Base-by-base conservation (phyloP, 2,888 invertebrate species). In the Drosophila mettleri region DNA sequence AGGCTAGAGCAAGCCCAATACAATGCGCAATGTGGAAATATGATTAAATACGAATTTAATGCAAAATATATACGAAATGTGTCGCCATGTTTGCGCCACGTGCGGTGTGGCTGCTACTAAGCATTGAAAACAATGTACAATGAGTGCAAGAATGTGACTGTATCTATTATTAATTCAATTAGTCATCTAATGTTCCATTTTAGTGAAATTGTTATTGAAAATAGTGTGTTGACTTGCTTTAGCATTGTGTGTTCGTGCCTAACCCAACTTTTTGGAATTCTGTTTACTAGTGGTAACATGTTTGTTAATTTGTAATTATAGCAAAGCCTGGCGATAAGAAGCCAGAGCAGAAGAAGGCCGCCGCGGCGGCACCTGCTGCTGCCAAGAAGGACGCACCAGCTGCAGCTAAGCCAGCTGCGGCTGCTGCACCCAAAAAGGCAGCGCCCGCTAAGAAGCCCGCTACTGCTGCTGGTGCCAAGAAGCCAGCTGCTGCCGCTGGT, bases 321-420 rank as follows among this genome's bases (percentile, higher is more conserved):
- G 93, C 94, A 55, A 94, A 94, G 89, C 93, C 94, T 88, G 92
- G 92, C 78, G 95, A 94, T 89, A 95, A 93, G 91, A 94, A 93
- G 91, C 93, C 84, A 69, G 92, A 92, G 74, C 93, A 93, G 73
- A 93, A 94, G 77, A 84, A 84, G 82, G 49, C 81, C 46, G 86
- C 92, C 54, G 86, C 93, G 27, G 85, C 91, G 39, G 83, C 91
- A 27, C 80, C 92, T 22, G 86, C 94, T 55, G 76, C 93, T 93
- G 72, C 92, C 93, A 70, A 93, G 93, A 89, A 89, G 67, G 83
- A 89, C 64, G 83, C 88, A 69, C 86, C 92, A 36, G 86, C 92
- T 66, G 89, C 90, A 46, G 91, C 91, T 36, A 92, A 92, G 65
- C 89, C 45, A 45, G 45, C 92, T 54, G 89, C 85, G 1, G 72